Evolutionary conservation across 30 jellyfish, hydroid and myxozoan species (phyloP).

Genomic region (Cassiopea xamachana): DNA sequence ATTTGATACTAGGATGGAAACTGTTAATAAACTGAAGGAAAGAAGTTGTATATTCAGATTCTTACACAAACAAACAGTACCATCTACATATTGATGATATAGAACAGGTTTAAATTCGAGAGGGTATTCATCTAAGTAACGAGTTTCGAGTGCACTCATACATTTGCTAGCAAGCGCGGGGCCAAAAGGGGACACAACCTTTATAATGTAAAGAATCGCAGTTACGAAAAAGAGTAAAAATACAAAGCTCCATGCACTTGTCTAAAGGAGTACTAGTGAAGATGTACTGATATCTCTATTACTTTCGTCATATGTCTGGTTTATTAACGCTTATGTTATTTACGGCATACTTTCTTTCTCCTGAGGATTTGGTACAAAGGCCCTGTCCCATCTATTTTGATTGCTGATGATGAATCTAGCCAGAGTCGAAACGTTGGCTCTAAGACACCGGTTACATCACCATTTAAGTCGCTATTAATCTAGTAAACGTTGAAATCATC

Average conservation of each 20-base stretch:
- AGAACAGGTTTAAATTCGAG: constrained; percentile 33
- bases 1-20: constrained; percentile 45
- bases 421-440: not conserved
- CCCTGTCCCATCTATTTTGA: constrained; percentile 14
- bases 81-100: constrained; percentile 65
- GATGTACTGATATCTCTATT: constrained; percentile 11
- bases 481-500: not conserved
- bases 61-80: constrained; percentile 41
- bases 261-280: constrained; percentile 34
- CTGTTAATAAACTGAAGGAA: constrained; percentile 20
- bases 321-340: constrained; percentile 9
- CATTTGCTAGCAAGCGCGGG: constrained; percentile 9
- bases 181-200: constrained; percentile 71
- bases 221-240: not conserved
- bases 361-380: constrained; percentile 32
- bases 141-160: constrained; percentile 24
- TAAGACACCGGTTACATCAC: not conserved
- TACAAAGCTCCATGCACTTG: constrained; percentile 1
- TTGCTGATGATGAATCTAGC: constrained; percentile 1
- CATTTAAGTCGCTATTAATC: not conserved
- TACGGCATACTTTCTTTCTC: too few species aligned
- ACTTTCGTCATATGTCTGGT: constrained; percentile 21
- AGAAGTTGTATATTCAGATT: constrained; percentile 16
- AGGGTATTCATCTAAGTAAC: constrained; percentile 20
- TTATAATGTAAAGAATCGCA: not conserved